phyloP scores from a whole-genome alignment of 2,797 vertebrate species.

The Poeciliopsis turneri region DNA sequence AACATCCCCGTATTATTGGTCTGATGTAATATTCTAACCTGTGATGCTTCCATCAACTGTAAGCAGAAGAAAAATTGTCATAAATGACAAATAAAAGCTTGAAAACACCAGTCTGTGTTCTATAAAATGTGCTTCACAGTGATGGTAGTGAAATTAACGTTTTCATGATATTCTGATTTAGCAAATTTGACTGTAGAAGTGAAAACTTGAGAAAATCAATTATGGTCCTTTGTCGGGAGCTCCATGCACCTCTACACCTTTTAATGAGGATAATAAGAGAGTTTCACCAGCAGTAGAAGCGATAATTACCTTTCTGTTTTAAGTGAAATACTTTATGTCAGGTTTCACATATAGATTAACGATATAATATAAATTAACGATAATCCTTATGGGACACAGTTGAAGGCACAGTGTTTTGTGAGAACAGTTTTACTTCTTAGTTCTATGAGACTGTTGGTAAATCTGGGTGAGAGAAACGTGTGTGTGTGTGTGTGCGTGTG shows the following conservation, averaged over 20 bases:
- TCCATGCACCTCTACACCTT: background rate
- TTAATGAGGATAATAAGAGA: background rate
- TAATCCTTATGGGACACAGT: constrained; percentile 15
- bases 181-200: background rate
- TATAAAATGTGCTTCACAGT: background rate
- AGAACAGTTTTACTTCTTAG: constrained; percentile 15
- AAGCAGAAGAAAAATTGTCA: background rate
- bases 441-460: constrained; percentile 26
- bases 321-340: background rate
- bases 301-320: background rate
- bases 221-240: background rate
- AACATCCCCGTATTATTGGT: background rate
- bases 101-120: background rate
- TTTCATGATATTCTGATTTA: background rate
- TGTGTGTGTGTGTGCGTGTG: constrained; percentile 25
- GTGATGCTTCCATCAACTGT: background rate
- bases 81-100: background rate
- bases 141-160: background rate
- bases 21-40: background rate
- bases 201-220: background rate
- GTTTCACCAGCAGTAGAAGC: background rate
- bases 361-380: background rate
- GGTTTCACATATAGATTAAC: too few species aligned
- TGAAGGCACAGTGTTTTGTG: background rate
- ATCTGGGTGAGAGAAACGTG: constrained; percentile 30